Percentiles rank a stretch among this genome's conserved stretches.
These are phyloP conservation scores for Etheostoma cragini DNA, from an alignment of 2,113 vertebrate species.

Conservation along the genomic window DNA sequence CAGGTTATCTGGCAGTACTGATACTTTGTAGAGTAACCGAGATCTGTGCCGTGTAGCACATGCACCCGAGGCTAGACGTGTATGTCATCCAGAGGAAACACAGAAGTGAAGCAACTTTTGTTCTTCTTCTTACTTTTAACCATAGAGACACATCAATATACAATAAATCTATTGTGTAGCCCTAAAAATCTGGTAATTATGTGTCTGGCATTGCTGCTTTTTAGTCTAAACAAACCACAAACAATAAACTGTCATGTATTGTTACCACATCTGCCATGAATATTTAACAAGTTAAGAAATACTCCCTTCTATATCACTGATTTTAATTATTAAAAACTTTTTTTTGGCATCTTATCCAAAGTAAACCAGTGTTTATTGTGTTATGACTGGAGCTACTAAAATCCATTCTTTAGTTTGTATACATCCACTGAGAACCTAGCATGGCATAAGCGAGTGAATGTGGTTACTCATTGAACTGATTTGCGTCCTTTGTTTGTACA, in stretches of 20 bases:
- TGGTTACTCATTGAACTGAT: constrained; percentile 79
- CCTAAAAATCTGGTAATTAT: constrained; percentile 31
- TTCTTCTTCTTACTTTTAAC: constrained; percentile 31
- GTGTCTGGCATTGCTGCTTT: constrained; percentile 23
- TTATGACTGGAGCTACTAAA: constrained; percentile 3
- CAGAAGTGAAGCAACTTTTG: constrained; percentile 41
- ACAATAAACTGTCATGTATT: neutral
- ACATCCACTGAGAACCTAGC: constrained; percentile 35
- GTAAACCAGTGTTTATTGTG: neutral
- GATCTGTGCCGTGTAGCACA: constrained; percentile 41
- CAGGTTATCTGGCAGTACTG: constrained; percentile 61
- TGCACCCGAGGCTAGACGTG: constrained; percentile 39
- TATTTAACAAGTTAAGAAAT: constrained; percentile 6
- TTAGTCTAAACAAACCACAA: constrained; percentile 47
- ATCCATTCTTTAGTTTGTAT: constrained; percentile 44
- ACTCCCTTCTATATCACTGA: neutral
- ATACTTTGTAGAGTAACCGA: constrained; percentile 45
- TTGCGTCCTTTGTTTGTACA: constrained; percentile 68
- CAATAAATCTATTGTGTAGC: constrained; percentile 38
- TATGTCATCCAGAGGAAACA: constrained; percentile 48
- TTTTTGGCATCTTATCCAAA: constrained; percentile 8
- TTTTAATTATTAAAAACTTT: constrained; percentile 23
- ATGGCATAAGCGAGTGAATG: constrained; percentile 54
- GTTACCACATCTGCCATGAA: constrained; percentile 12
- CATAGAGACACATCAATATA: constrained; percentile 7